Base-by-base conservation (phyloP, 37 sponge, comb jelly and placozoan species). In the Chondrosia reniformis region DNA sequence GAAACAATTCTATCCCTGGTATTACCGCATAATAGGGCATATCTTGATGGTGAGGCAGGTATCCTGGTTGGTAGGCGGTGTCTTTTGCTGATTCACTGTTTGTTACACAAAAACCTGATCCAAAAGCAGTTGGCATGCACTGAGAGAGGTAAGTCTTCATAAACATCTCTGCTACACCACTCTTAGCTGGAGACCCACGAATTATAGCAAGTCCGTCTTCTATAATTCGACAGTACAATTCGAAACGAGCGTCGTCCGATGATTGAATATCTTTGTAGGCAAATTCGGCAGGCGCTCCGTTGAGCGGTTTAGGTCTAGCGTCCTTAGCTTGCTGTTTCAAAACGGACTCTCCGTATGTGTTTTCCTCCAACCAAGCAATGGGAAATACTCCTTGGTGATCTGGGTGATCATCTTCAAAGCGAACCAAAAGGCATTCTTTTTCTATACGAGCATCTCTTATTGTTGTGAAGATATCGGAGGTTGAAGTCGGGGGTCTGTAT, bases 1-100 rank as follows among this genome's bases (percentile, higher is more conserved):
- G 88, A 2, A 91, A 74, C 15, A 87, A 38, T 45, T 80, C 81
- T 17, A 91, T n/a, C 9, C 92, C 92, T 33, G 92, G 92, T 54
- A 84, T 81, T 0, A 88, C 83, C 59, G 86, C 88, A 67, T 91
- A 91, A 43, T 91, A 91, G 3, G 52, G 31, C 24, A 77, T 33
- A 42, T 91, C 92, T 62, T 76, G 67, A 65, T 91, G 92, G 21
- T 78, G 46, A 4, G 44, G 27, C 27, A 91, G 77, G 1, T 25
- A 15, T 0, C 28, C 34, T 4, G 49, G 7, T 41, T 22, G 79
- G 30, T 91, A 87, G 41, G 92, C 87, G 34, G 77, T 38, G 46
- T 91, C 86, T 45, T 73, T 72, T 6, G 80, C 75, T 12, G 80
- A 24, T 3, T 74, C 64, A 2, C 30, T 37, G 0, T 63, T 30